Base-by-base conservation (phyloP, 2,113 vertebrate species). In the Scolopax mira region DNA sequence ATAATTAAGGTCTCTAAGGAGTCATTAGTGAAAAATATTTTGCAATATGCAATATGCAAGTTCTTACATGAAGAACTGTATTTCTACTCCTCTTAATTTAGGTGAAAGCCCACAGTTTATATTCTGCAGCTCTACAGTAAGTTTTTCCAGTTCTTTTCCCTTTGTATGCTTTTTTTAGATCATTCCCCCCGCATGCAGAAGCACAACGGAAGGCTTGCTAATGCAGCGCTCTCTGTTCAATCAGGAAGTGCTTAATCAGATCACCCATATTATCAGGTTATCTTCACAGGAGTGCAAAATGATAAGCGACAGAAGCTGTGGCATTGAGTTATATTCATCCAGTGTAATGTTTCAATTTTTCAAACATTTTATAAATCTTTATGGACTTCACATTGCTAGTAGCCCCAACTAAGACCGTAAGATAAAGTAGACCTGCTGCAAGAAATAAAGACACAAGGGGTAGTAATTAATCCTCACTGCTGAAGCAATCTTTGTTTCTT, bases 211-310 rank as follows among this genome's bases (percentile, higher is more conserved):
- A 82, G 19, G 6, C 11, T 73, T 80, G 42, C 28, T 82, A 75
- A 75, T 44, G 64, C 39, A 28, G 57, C 84, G 10, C 6, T 1
- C 11, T 42, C 39, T 60, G 39, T 54, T 92, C n/a, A 72, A 3
- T 82, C 78, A 85, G 77, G 23, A 94, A 81, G 44, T 61, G 5
- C 44, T 84, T 92, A 89, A 94, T 75, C 89, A 91, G 65, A 54
- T 79, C 84, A 89, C 18, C 12, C 44, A 52, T 77, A 90, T 88
- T 79, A 75, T 82, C n/a, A 79, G 42, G 44, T 89, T 86, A 31
- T 84, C 44, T 89, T 89, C 18, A 3, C 37, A 74, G 23, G 10
- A 87, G 49, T 14, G 23, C 42, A 57, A 85, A 71, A 72, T 27
- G 57, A 75, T 41, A 84, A 89, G 10, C 79, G 79, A 41, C 18